Evolutionary conservation across 2,888 invertebrate genomes (phyloP), one percentile per base, ranked within the genome.

Genomic region (Myathropa florea): DNA sequence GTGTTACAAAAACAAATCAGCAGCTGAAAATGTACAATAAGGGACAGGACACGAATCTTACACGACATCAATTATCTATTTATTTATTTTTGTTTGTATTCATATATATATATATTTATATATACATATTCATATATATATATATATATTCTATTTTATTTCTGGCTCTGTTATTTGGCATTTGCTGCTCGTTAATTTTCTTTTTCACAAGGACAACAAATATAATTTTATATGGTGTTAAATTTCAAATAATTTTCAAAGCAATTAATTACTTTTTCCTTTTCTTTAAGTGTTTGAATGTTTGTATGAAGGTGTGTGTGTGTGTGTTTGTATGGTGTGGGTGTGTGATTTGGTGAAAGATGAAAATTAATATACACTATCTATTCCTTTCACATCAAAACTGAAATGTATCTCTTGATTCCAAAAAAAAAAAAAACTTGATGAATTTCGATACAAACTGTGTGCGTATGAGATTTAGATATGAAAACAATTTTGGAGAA

Each of bases 141-240:
- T 46, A 18, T 46, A 18, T 46, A 53, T 36, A 36, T 61, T 36
- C n/a, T 2, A 46, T 67, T 39, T 71, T 67, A 33, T 64, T 73
- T 76, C 46, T 64, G 61, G 71, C 55, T 46, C 57, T 68, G 83
- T 79, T 83, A 88, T 77, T 83, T 67, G 64, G 80, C 65, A 80
- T 81, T 70, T 72, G 82, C 75, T 67, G 57, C 60, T 80, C 81
- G 71, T 89, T 81, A 78, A 78, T 76, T 78, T 60, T 78, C 82
- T 67, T 77, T 83, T 77, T 75, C 68, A 79, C 36, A 82, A 84
- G 76, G 65, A 71, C 72, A 59, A 85, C 59, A 73, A 71, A 39
- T 61, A 73, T 55, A 24, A 61, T 33, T 39, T 59, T 77, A 61
- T 53, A 79, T n/a, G 53, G 12, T 59, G 79, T 83, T 83, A 83